Base-by-base conservation (phyloP, 1,140 invertebrate genomes). In the Tetramorium alpestre region DNA sequence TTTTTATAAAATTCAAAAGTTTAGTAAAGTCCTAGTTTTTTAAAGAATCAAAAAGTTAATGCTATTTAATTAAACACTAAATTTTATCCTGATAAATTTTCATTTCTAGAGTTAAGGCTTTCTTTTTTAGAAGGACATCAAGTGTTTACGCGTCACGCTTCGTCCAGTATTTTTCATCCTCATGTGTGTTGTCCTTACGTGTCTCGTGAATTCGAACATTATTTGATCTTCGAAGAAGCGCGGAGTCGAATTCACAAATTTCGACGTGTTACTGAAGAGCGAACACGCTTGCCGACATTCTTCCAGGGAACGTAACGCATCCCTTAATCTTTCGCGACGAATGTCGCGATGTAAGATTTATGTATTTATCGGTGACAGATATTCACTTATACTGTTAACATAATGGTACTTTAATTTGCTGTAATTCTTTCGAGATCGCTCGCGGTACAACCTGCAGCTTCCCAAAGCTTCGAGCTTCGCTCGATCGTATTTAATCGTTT, bases 401-500 rank as follows among this genome's bases (percentile, higher is more conserved):
- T 4, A 7, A 38, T n/a, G 13, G 22, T 58, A 58, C 3, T 5
- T 58, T 58, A 13, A 58, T n/a, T 0, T 58, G 3, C 56, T 58
- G 13, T 1, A n/a, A 16, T 62, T 62, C 1, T 22, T 67, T 75
- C 51, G 18, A 41, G 44, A 75, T 56, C 2, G 11, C 47, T 33
- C 16, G 33, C 28, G 13, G 2, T 3, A 41, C n/a, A 75, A 33
- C 7, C 3, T 22, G 72, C 5, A 38, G n/a, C 25, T 25, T 47
- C 16, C 16, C 38, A 7, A 16, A 58, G 16, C 54, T 38, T 85
- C 28, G 16, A 47, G 25, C 13, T 33, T 87, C 41, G 25, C 72
- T 73, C n/a, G 76, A 77, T 88, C 86, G 85, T n/a, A n/a, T 22
- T 22, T 22, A 22, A 22, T 22, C 22, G 22, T 22, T 22, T 22